Conservation (phyloP, 2,888 invertebrate genomes). For the Drosophila vallismaia region DNA sequence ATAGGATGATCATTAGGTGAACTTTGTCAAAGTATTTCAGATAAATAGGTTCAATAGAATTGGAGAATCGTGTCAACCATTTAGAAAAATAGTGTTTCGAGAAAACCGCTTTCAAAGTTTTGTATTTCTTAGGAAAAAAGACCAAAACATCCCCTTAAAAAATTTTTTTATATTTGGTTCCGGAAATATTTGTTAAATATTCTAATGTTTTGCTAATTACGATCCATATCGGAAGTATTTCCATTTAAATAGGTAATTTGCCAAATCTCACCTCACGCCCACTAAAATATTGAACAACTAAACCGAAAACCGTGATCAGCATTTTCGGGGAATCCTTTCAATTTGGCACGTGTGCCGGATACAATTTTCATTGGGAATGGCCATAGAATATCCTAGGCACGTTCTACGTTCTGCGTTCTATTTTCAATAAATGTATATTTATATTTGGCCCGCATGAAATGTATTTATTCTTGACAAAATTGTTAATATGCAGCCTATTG, state of each 20-base stretch:
- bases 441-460: slow-evolving; percentile 62
- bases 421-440: slow-evolving; percentile 18
- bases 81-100: no score
- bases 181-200: no score
- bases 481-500: slow-evolving; percentile 64
- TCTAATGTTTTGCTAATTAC: no score
- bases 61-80: no score
- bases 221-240: background rate
- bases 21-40: background rate
- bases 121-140: no score
- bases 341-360: slow-evolving; percentile 77
- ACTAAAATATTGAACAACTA: slow-evolving; percentile 14
- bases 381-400: slow-evolving; percentile 39
- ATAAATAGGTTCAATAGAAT: no score
- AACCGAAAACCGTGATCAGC: slow-evolving; percentile 19
- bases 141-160: no score
- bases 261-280: slow-evolving; percentile 56
- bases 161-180: no score
- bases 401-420: slow-evolving; percentile 23
- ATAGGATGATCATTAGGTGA: no score
- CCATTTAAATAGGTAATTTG: slow-evolving; percentile 21
- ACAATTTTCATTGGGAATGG: slow-evolving; percentile 56
- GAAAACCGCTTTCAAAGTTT: no score
- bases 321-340: slow-evolving; percentile 42
- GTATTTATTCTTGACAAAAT: slow-evolving; percentile 64